Evolutionary conservation across 2,113 vertebrate genomes (phyloP).

Genomic region (Marmota monax): DNA sequence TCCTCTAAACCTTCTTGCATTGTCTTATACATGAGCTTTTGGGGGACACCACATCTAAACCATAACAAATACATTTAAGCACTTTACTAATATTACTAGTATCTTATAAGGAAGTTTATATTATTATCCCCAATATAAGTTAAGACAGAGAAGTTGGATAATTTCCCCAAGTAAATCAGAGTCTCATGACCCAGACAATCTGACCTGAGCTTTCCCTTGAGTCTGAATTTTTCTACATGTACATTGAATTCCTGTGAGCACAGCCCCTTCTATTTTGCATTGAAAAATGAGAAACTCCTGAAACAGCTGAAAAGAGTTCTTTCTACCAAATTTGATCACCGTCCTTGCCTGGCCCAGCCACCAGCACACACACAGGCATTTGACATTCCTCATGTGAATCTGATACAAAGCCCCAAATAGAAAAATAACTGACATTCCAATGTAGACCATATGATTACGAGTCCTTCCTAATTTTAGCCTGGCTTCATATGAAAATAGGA

Average conservation of each 20-base stretch:
- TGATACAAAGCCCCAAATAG: slow-evolving; percentile 32
- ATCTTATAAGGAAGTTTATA: neutral
- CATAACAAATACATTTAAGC: neutral
- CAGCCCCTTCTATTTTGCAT: neutral
- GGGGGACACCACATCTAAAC: too few species aligned
- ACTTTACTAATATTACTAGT: neutral
- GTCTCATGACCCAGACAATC: neutral
- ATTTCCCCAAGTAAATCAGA: neutral
- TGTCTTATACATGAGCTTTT: too few species aligned
- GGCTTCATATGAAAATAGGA: slow-evolving; percentile 14
- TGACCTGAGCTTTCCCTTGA: neutral
- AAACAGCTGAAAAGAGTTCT: neutral
- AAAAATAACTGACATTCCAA: neutral
- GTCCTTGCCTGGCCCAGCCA: neutral
- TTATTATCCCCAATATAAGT: neutral
- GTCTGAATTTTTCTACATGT: neutral
- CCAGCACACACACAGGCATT: neutral
- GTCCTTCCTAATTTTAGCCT: neutral
- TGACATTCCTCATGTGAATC: neutral
- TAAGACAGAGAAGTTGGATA: neutral
- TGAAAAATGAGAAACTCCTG: neutral
- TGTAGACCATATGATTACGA: neutral
- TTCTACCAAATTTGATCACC: neutral
- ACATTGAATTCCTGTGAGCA: neutral
- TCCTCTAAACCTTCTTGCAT: too few species aligned